Evolutionary conservation across 1,140 invertebrate species (phyloP), one percentile per base, ranked within the genome.

Genomic region (Diachasma alloeum): DNA sequence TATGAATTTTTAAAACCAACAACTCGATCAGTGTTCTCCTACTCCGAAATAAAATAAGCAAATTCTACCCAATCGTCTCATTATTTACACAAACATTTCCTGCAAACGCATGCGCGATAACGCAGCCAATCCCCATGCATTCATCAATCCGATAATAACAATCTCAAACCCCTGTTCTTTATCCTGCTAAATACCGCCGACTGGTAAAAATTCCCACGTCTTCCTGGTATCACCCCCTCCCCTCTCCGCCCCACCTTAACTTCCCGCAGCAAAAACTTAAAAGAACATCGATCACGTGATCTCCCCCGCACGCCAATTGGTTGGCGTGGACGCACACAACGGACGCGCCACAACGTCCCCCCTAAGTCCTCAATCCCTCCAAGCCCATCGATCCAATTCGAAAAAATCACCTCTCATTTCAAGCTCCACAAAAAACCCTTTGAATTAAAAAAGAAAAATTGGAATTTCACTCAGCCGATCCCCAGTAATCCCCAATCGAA

Each of bases 271-370:
- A 15, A 48, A 17, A 48, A 13, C 24, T 44, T 24, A 48, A 48
- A 46, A 31, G n/a, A 56, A 56, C 4, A 56, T 22, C 48, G 15
- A 74, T 66, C 53, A 44, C 72, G 53, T 63, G 53, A 63, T 74
- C 31, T 39, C 22, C 17, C 10, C 44, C 22, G n/a, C 75, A 42
- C 68, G 17, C 4, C 26, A 37, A 36, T 53, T 37, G 22, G 22
- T 31, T 46, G 19, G 17, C 24, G 48, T 19, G 2, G 19, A 56
- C 48, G 48, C n/a, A 19, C 44, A 3, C 8, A 19, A 17, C 17
- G 6, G n/a, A 56, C 48, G n/a, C 13, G 3, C 9, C 13, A 13
- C 39, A 42, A 42, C 1, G 39, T 11, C 13, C 13, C 9, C 1
- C 10, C 39, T 11, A 11, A 11, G 9, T 11, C 10, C 9, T 13